phyloP scores from a whole-genome alignment of 2,797 vertebrate species.

The Amblyopsis hoosieri region DNA sequence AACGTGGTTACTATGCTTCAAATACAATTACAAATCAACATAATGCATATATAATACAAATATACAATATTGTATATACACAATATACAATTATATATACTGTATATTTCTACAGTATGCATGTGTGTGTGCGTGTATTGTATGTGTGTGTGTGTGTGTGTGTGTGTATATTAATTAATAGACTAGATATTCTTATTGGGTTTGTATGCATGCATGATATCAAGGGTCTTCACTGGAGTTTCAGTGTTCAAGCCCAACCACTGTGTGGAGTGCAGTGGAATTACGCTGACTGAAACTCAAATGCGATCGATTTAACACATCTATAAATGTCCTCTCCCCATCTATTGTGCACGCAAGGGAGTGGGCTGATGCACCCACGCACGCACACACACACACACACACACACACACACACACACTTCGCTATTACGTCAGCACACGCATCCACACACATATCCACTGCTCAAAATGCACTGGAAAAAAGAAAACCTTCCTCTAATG shows the following conservation, averaged over 20 bases:
- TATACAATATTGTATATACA: too few species aligned
- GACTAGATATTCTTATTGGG: too few species aligned
- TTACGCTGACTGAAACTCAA: conserved; percentile 11
- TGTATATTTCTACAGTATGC: too few species aligned
- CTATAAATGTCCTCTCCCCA: conserved; percentile 18
- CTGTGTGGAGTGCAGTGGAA: neutral
- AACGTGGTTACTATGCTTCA: too few species aligned
- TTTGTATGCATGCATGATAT: too few species aligned
- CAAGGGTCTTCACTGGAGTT: too few species aligned
- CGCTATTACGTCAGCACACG: neutral
- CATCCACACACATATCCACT: neutral
- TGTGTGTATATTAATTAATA: too few species aligned
- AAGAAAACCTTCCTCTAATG: neutral
- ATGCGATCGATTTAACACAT: conserved; percentile 33
- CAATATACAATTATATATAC: too few species aligned
- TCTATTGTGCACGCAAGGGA: conserved; percentile 12
- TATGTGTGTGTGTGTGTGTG: too few species aligned
- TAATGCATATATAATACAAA: too few species aligned
- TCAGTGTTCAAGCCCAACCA: conserved; percentile 1
- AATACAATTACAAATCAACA: too few species aligned
- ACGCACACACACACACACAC: neutral
- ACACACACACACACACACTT: neutral
- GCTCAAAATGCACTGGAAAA: neutral
- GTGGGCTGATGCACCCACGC: neutral
- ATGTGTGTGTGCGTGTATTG: too few species aligned